Evolutionary conservation across 2,888 invertebrate genomes (phyloP).

Genomic region (Lagria hirta): DNA sequence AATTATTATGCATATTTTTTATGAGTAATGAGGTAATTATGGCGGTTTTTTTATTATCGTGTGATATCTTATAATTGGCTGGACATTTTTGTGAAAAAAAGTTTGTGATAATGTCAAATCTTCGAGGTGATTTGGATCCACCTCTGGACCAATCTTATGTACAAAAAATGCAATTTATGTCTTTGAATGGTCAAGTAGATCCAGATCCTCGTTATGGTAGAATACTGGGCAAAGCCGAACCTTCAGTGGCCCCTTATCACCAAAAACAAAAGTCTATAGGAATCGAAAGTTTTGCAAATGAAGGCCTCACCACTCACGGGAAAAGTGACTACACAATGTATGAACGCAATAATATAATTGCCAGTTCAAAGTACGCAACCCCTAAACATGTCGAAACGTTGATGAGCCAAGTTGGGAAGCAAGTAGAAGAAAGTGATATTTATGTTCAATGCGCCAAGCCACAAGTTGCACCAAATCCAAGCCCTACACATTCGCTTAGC

Average conservation of each 20-base stretch:
- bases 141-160: slow-evolving; percentile 44
- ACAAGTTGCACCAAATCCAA: slow-evolving; percentile 46
- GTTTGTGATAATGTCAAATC: slow-evolving; percentile 24
- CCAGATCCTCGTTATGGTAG: slow-evolving; percentile 50
- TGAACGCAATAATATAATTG: slow-evolving; percentile 74
- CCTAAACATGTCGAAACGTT: slow-evolving; percentile 72
- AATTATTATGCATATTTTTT: too few relatives aligned
- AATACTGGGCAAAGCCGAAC: slow-evolving; percentile 49
- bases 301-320: slow-evolving; percentile 44
- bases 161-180: slow-evolving; percentile 48
- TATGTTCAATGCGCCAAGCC: slow-evolving; percentile 55
- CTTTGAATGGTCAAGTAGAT: slow-evolving; percentile 40
- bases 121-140: slow-evolving; percentile 27
- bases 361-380: slow-evolving; percentile 75
- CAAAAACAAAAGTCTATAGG: slow-evolving; percentile 62
- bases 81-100: too few relatives aligned
- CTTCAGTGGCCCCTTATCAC: slow-evolving; percentile 39
- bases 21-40: too few relatives aligned
- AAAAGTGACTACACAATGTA: slow-evolving; percentile 60
- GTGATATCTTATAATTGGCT: neutral
- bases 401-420: slow-evolving; percentile 50
- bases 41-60: too few relatives aligned
- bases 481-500: slow-evolving; percentile 64
- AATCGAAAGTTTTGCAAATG: slow-evolving; percentile 66
- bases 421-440: slow-evolving; percentile 51